Base-by-base conservation (phyloP, 2,113 vertebrate species). In the Pampusana beccarii region DNA sequence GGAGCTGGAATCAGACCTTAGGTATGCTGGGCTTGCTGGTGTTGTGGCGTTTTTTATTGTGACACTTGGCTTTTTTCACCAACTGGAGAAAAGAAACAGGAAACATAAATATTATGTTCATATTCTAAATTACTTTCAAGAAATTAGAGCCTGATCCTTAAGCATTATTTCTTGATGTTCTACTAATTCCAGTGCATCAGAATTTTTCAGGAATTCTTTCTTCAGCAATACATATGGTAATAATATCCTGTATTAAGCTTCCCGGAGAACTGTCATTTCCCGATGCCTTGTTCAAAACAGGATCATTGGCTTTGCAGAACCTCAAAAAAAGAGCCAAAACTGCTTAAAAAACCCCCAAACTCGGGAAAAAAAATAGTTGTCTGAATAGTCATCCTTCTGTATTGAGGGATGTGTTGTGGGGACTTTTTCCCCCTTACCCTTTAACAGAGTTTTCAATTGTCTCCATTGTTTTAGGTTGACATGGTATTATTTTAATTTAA, bases 1-100 rank as follows among this genome's bases (percentile, higher is more conserved):
- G 94, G 98, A 98, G 82, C 97, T 98, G 97, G 98, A 98, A 83
- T 97, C 97, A 1, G 98, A 98, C 96, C 98, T 97, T 97, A 98
- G 99, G 99, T 98, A 92, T 82, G 89, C 28, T 82, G 81, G 13
- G 31, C 29, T 42, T 50, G 46, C 24, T 42, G 50, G 34, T 28
- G 13, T 15, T 3, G 3, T 44, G 54, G 6, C 40, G 17, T 0
- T 1, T 13, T 54, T 81, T 4, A 8, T 42, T 57, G 81, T 46
- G 4, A 48, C 16, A 4, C 12, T 48, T 58, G 20, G 11, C 13
- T 80, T 84, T 69, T 90, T 65, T 69, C 20, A 64, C 38, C 34
- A 13, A 79, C 9, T 40, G 15, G 31, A 70, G 50, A 2, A 11
- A 18, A 80, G 58, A 80, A 57, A 6, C 20, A 46, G 14, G 57